phyloP scores from a whole-genome alignment of 2,888 invertebrate genomes.

The Dysmachus trigonus region DNA sequence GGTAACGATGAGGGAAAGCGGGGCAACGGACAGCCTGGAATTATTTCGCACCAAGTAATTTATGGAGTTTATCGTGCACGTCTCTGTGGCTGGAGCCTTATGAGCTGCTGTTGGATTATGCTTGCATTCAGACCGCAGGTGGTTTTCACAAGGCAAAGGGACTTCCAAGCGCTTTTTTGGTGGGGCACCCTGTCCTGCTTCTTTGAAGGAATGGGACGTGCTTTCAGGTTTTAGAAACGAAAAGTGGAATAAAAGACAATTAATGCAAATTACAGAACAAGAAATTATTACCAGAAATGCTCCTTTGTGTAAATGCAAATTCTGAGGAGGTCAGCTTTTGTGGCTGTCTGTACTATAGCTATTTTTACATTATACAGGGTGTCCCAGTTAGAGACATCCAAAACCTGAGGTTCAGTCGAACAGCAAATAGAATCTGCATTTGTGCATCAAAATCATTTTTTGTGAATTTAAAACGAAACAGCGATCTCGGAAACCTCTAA shows the following conservation, averaged over 20 bases:
- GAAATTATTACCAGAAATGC: background rate
- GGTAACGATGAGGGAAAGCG: background rate
- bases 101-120: background rate
- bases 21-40: background rate
- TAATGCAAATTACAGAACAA: background rate
- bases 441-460: too few relatives aligned
- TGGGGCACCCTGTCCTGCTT: background rate
- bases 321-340: background rate
- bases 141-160: background rate
- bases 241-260: background rate
- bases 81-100: constrained; percentile 8
- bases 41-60: constrained; percentile 30
- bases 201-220: background rate
- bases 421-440: too few relatives aligned
- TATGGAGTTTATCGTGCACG: constrained; percentile 25
- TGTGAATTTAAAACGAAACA: too few relatives aligned
- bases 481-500: too few relatives aligned
- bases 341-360: background rate
- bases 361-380: background rate
- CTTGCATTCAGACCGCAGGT: background rate
- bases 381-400: too few relatives aligned
- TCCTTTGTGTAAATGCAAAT: background rate
- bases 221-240: background rate
- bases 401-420: too few relatives aligned
- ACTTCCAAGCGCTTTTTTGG: background rate